Percentiles rank a stretch among this genome's conserved stretches.
Evolutionary conservation across 2,888 invertebrate genomes (phyloP).

Genomic region (Diloba caeruleocephala): DNA sequence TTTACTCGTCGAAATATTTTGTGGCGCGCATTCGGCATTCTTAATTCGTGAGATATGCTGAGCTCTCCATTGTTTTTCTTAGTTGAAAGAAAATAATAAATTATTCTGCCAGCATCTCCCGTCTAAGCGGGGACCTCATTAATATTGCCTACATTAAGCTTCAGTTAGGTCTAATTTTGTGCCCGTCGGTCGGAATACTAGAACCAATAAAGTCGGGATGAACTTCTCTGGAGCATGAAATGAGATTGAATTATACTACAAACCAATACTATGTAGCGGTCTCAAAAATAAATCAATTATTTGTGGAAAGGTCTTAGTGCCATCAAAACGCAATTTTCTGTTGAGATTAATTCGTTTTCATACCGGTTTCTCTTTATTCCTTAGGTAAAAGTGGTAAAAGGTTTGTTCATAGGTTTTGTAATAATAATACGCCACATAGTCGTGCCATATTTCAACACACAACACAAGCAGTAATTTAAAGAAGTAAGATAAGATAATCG

Average conservation of each 20-base stretch:
- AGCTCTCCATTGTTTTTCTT: constrained; percentile 35
- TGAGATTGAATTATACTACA: constrained; percentile 9
- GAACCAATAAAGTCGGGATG: constrained; percentile 15
- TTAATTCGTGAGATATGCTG: constrained; percentile 41
- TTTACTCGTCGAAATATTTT: constrained; percentile 32
- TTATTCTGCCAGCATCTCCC: constrained; percentile 27
- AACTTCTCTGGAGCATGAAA: constrained; percentile 19
- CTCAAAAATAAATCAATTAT: background rate
- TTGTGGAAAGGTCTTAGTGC: constrained; percentile 1
- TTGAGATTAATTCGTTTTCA: background rate
- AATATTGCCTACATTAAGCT: constrained; percentile 12
- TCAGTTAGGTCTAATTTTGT: constrained; percentile 2
- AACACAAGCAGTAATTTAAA: background rate
- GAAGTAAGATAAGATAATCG: too few relatives aligned
- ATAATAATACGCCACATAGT: constrained; percentile 6
- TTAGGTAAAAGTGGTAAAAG: too few relatives aligned
- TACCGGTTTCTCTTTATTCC: constrained; percentile 1
- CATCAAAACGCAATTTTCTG: background rate
- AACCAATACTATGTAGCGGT: background rate
- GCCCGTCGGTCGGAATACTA: constrained; percentile 7
- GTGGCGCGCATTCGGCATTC: constrained; percentile 44
- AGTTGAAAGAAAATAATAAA: constrained; percentile 35
- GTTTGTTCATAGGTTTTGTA: constrained; percentile 19
- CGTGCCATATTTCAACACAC: background rate
- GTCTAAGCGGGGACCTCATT: constrained; percentile 21